Base-by-base conservation (phyloP, 2,113 vertebrate species). In the Ictalurus furcatus region DNA sequence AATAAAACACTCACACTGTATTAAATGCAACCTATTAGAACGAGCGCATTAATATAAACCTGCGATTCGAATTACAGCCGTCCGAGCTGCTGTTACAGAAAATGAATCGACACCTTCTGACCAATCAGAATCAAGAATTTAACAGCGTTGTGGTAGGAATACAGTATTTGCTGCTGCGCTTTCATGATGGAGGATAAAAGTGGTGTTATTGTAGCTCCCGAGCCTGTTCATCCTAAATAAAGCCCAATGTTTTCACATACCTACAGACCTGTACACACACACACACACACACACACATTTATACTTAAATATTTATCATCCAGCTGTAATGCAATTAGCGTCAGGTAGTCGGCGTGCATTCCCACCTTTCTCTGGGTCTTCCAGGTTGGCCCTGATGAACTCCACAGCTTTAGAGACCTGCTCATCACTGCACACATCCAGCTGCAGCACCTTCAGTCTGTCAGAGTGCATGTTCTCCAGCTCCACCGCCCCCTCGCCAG, bases 391-490 rank as follows among this genome's bases (percentile, higher is more conserved):
- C 85, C 89, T 95, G 88, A 98, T 94, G 61, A 94, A 95, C 23
- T 95, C 92, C 59, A 95, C 91, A 0, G 97, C 97, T 76, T 90
- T 89, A 89, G 92, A 91, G 90, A 97, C 96, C 91, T 97, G 96
- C 87, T 95, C 94, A 0, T 97, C 96, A n/a, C 94, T 97, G 95
- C 96, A 96, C 13, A 98, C 96, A 34, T 98, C 96, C 94, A 98
- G 93, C 94, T 97, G 97, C 2, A 98, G 81, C 1, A 98, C 96
- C 67, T 95, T 94, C 96, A 98, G 95, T 80, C 94, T 94, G 74
- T 96, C 96, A 1, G 96, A 97, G 37, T 95, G 92, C 88, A 97
- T 92, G 6, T 91, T 90, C 89, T 95, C 94, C 91, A 97, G 95
- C 40, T 94, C 93, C 87, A 90, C 93, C 34, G 96, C 96, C 5